These are phyloP conservation scores for Anarsia innoxiella DNA, from an alignment of 2,888 invertebrate species.

Conservation along the genomic window DNA sequence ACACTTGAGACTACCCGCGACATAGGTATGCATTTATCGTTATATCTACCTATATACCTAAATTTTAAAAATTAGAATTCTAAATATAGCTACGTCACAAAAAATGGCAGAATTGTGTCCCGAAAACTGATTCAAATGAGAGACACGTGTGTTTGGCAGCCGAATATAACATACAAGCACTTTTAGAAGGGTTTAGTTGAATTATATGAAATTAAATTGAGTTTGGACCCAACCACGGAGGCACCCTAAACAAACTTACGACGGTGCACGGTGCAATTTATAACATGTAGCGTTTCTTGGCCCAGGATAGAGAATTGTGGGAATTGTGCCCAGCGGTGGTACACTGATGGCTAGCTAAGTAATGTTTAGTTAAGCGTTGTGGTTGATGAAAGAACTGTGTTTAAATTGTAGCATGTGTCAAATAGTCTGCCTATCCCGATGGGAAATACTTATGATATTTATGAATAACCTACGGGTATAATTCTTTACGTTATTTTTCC, in stretches of 20 bases:
- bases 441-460: neutral
- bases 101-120: no score
- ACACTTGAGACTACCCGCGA: no score
- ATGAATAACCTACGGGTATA: no score
- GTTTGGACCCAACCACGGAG: constrained; percentile 30
- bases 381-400: neutral
- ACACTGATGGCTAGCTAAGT: neutral
- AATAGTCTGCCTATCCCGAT: neutral
- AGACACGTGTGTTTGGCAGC: no score
- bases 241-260: constrained; percentile 47
- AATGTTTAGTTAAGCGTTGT: neutral
- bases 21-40: no score
- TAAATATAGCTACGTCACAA: no score
- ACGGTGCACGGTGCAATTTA: constrained; percentile 22
- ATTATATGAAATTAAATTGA: constrained; percentile 50
- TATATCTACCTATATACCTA: no score
- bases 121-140: no score
- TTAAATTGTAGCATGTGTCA: no score
- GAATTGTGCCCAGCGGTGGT: neutral
- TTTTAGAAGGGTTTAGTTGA: constrained; percentile 34
- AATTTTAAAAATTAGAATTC: no score
- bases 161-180: constrained; percentile 14
- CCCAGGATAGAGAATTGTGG: no score
- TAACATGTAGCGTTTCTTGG: neutral
- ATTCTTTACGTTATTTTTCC: no score